These are phyloP conservation scores for Drosophila punjabiensis DNA, from an alignment of 1,140 invertebrate genomes.

Conservation along the genomic window DNA sequence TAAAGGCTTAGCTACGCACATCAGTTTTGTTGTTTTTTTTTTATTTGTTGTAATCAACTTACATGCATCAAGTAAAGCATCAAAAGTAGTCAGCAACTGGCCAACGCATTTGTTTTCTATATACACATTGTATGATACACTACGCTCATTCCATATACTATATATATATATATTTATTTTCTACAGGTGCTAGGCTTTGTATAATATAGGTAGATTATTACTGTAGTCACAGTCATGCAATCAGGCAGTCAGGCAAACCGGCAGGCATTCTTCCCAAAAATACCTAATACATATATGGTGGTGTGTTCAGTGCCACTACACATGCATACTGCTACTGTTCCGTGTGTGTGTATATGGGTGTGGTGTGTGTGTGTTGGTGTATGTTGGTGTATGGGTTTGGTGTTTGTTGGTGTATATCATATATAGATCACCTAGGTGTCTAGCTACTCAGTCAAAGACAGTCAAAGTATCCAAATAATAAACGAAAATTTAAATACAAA, in stretches of 20 bases:
- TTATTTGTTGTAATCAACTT: conserved; percentile 59
- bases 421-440: conserved; percentile 6
- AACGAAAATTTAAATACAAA: neutral
- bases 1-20: conserved; percentile 68
- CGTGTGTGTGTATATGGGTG: conserved; percentile 19
- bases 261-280: conserved; percentile 60
- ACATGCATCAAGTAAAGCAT: conserved; percentile 73
- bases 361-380: conserved; percentile 2
- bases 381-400: conserved; percentile 6
- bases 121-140: conserved; percentile 57
- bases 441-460: conserved; percentile 14
- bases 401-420: neutral
- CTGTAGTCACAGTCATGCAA: conserved; percentile 65
- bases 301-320: conserved; percentile 48
- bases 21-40: conserved; percentile 14
- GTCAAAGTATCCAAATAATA: conserved; percentile 17
- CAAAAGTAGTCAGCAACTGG: conserved; percentile 54
- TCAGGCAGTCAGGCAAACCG: conserved; percentile 69
- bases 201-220: conserved; percentile 31
- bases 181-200: conserved; percentile 43
- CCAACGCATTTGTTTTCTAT: conserved; percentile 51
- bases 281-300: conserved; percentile 21
- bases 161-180: conserved; percentile 15
- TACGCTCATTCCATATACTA: conserved; percentile 53
- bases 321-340: conserved; percentile 61